Conservation (phyloP, 1,140 invertebrate genomes). For the Leptonema lineaticorne region DNA sequence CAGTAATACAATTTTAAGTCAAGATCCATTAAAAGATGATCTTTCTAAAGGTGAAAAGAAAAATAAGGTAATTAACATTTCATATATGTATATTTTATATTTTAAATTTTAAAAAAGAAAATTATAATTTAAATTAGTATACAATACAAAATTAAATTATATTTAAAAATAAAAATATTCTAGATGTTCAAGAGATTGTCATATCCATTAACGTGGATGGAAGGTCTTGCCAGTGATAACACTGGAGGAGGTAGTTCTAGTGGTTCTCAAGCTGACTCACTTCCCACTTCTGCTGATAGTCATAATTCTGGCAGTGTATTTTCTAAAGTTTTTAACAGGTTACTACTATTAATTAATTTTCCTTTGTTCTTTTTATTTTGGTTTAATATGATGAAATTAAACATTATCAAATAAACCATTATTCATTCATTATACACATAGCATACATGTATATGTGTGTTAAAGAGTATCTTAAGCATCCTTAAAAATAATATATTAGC, state of each 20-base stretch:
- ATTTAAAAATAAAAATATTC: not conserved
- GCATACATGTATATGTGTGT: no score
- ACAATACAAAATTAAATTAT: not conserved
- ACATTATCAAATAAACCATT: not conserved
- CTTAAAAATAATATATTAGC: no score
- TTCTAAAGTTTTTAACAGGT: conserved; percentile 89
- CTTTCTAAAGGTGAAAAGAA: conserved; percentile 58
- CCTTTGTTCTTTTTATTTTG: not conserved
- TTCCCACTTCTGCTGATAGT: conserved; percentile 66
- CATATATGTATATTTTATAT: not conserved
- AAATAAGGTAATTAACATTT: conserved; percentile 62
- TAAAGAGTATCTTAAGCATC: no score
- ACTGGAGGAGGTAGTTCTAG: conserved; percentile 48
- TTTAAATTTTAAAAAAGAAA: not conserved
- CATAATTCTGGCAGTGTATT: conserved; percentile 76
- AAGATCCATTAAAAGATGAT: conserved; percentile 51
- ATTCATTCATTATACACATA: no score
- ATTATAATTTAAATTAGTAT: not conserved
- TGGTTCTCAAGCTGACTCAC: conserved; percentile 53
- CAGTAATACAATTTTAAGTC: conserved; percentile 46
- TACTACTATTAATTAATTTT: conserved; percentile 45
- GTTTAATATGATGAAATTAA: no score
- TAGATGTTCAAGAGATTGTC: conserved; percentile 88
- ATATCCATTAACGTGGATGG: conserved; percentile 91
- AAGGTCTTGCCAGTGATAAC: conserved; percentile 74